These are phyloP conservation scores for Argopecten irradians DNA, from an alignment of 1,140 invertebrate genomes.

Conservation along the genomic window DNA sequence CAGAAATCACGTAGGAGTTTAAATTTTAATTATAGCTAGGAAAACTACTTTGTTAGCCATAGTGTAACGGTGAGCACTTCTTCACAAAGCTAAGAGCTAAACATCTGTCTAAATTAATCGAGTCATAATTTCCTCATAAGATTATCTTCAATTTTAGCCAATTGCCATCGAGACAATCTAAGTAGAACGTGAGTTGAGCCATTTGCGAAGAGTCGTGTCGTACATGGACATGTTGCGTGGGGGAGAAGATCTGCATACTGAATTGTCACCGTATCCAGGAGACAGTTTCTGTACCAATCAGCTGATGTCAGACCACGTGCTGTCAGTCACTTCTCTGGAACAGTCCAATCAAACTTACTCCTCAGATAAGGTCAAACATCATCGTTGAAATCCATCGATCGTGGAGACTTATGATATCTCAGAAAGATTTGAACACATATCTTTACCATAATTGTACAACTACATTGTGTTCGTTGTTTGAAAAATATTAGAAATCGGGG, in stretches of 20 bases:
- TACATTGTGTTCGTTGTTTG: neutral
- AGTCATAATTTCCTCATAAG: too few relatives aligned
- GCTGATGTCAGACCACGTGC: conserved; percentile 51
- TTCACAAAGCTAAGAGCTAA: too few relatives aligned
- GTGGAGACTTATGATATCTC: neutral
- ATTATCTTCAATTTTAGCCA: conserved; percentile 30
- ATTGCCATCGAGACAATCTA: neutral
- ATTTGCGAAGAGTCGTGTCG: conserved; percentile 53
- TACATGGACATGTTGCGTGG: conserved; percentile 57
- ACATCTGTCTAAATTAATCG: too few relatives aligned
- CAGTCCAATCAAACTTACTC: conserved; percentile 40
- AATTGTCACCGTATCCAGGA: conserved; percentile 57
- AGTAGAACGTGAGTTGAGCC: conserved; percentile 46
- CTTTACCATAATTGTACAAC: neutral
- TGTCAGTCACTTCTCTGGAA: conserved; percentile 48
- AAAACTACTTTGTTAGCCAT: too few relatives aligned
- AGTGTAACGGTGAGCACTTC: too few relatives aligned
- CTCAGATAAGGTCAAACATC: conserved; percentile 36
- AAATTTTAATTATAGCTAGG: too few relatives aligned
- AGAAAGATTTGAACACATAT: neutral
- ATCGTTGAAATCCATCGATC: neutral
- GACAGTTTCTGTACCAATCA: conserved; percentile 54
- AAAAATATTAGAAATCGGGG: too few relatives aligned
- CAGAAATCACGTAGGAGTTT: too few relatives aligned
- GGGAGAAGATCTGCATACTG: conserved; percentile 50